Percentiles rank a stretch among this genome's conserved stretches.
Conservation (phyloP, 2,888 invertebrate species). For the Drosophila tanythrix region DNA sequence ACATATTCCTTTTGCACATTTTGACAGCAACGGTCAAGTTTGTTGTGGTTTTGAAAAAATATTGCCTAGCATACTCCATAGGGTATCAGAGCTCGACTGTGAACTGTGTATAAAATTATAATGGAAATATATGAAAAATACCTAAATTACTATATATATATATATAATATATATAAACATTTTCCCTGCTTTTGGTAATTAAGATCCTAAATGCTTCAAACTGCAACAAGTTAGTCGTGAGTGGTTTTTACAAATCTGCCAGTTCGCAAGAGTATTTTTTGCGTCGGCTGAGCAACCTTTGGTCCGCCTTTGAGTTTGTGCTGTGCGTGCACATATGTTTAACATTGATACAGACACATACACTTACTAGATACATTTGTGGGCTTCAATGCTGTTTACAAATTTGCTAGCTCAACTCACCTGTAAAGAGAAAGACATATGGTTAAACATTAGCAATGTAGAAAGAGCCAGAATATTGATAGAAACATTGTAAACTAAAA, state of each 20-base stretch:
- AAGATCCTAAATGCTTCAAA: neutral
- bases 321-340: conserved; percentile 30
- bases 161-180: neutral
- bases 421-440: conserved; percentile 56
- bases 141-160: rapidly evolving
- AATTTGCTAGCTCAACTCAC: conserved; percentile 52
- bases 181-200: neutral
- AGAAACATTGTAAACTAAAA: conserved; percentile 19
- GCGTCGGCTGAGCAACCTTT: neutral
- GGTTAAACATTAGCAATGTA: conserved; percentile 21
- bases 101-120: neutral
- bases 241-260: neutral
- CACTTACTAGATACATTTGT: conserved; percentile 40
- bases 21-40: conserved; percentile 70
- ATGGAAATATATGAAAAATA: neutral
- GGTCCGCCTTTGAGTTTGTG: conserved; percentile 11
- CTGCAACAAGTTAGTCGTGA: neutral
- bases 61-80: conserved; percentile 34
- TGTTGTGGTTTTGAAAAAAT: conserved; percentile 56
- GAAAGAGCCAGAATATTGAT: conserved; percentile 16
- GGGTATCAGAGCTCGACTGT: conserved; percentile 10
- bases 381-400: conserved; percentile 31
- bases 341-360: conserved; percentile 27
- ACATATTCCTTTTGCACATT: conserved; percentile 46
- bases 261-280: conserved; percentile 11